Base-by-base conservation (phyloP, 30 jellyfish, hydroid and myxozoan genomes). In the Mastigias papua region DNA sequence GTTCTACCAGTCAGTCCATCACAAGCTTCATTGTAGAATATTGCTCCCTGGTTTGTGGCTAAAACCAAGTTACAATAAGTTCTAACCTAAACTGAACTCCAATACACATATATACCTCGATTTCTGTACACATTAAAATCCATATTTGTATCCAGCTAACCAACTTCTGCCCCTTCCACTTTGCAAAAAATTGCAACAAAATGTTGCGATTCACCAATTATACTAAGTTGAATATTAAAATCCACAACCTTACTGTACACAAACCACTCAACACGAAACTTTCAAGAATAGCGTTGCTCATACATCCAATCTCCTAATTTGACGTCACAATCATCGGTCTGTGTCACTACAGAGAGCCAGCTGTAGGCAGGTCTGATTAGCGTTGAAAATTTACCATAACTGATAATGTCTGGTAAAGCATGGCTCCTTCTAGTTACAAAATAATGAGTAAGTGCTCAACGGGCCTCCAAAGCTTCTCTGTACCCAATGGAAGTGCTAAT, bases 41-140 rank as follows among this genome's bases (percentile, higher is more conserved):
- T 15, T 42, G 13, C 7, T 4, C 54, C 13, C 54, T 42, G 13
- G 54, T 42, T n/a, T 42, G 13, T 15, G 13, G 13, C 54, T 4
- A 4, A 8, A 42, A 42, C 13, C 13, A 42, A 15, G 13, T 42
- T 4, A 42, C 13, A 42, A 0, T 15, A 42, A 42, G 54, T 15
- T 42, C 13, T 15, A 42, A 42, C 0, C 0, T 42, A 4, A 8
- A 42, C 54, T 42, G 7, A 15, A 42, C 13, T 4, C 13, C 13
- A 42, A 0, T 42, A 42, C 54, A 42, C 0, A 26, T 9, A 63
- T 63, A 15, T 48, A 70, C 82, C 74, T 63, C 74, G 34, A 63
- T 63, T 63, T 25, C 74, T 63, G 19, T 63, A 63, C 13, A 63
- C 9, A 25, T 63, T 63, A 63, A 63, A 63, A 63, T 63, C 74